Conservation (phyloP, 1,140 invertebrate species). For the Drosophila triauraria region DNA sequence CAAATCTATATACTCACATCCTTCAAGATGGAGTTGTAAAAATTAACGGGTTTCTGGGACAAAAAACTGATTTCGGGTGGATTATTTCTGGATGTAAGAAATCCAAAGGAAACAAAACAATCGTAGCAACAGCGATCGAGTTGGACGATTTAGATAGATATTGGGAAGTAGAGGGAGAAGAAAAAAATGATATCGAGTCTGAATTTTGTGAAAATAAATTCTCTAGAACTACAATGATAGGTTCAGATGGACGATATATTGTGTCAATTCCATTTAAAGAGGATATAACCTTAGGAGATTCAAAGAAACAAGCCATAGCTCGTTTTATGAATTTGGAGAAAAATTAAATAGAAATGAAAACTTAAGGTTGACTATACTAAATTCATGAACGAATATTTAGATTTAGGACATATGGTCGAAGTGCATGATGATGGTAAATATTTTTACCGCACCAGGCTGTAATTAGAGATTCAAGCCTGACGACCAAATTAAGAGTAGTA, state of each 20-base stretch:
- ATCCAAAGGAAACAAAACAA: neutral
- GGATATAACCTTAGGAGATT: too few species aligned
- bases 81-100: neutral
- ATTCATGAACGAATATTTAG: too few species aligned
- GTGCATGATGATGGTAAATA: too few species aligned
- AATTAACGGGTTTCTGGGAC: neutral
- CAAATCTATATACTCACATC: neutral
- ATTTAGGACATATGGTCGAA: too few species aligned
- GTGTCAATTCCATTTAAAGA: too few species aligned
- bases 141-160: neutral
- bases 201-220: conserved; percentile 1
- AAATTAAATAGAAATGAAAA: too few species aligned
- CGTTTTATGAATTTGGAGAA: too few species aligned
- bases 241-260: neutral
- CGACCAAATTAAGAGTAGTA: neutral
- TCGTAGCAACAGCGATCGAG: conserved; percentile 1
- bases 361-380: too few species aligned
- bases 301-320: too few species aligned
- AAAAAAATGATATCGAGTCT: too few species aligned
- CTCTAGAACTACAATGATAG: neutral
- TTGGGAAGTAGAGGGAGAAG: conserved; percentile 1
- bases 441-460: too few species aligned
- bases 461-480: neutral
- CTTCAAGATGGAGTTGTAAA: neutral
- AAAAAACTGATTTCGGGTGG: neutral